These are phyloP conservation scores for Neoaliturus tenellus DNA, from an alignment of 2,888 invertebrate genomes.

Conservation along the genomic window DNA sequence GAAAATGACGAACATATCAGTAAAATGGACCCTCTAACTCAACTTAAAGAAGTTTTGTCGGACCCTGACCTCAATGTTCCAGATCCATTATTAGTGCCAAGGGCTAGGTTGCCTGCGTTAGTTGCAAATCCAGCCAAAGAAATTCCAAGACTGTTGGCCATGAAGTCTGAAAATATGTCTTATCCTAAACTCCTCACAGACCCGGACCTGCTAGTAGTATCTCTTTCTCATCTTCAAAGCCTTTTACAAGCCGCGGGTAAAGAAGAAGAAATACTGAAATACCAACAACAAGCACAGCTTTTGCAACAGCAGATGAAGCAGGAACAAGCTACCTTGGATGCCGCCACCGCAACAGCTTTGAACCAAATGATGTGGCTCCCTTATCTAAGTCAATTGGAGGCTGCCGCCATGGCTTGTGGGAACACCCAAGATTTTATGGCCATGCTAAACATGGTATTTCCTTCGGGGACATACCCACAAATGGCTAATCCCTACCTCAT, in stretches of 20 bases:
- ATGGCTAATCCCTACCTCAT: constrained; percentile 59
- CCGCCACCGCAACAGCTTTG: constrained; percentile 81
- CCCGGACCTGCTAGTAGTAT: constrained; percentile 87
- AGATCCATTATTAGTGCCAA: constrained; percentile 88
- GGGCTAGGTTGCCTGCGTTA: constrained; percentile 83
- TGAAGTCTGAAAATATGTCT: constrained; percentile 84
- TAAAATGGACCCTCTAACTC: constrained; percentile 77
- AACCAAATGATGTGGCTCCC: constrained; percentile 87
- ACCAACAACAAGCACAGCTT: constrained; percentile 68
- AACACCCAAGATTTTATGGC: constrained; percentile 69
- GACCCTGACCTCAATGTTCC: constrained; percentile 84
- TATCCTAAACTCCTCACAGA: constrained; percentile 84
- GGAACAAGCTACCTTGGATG: constrained; percentile 73
- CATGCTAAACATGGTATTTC: constrained; percentile 73
- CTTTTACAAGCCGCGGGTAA: constrained; percentile 66
- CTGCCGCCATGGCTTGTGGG: constrained; percentile 69
- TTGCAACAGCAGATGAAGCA: constrained; percentile 66
- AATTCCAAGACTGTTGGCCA: constrained; percentile 80
- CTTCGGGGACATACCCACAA: constrained; percentile 60
- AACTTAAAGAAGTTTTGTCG: constrained; percentile 81
- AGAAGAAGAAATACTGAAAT: constrained; percentile 65
- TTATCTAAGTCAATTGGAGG: constrained; percentile 79
- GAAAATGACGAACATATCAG: constrained; percentile 74
- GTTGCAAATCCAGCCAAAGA: constrained; percentile 84
- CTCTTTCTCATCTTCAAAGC: constrained; percentile 80